A percentile compares a stretch with the other conserved stretches of the same genome.
These are phyloP conservation scores for Pipistrellus nathusii DNA, from an alignment of 2,797 vertebrate species.

Conservation along the genomic window DNA sequence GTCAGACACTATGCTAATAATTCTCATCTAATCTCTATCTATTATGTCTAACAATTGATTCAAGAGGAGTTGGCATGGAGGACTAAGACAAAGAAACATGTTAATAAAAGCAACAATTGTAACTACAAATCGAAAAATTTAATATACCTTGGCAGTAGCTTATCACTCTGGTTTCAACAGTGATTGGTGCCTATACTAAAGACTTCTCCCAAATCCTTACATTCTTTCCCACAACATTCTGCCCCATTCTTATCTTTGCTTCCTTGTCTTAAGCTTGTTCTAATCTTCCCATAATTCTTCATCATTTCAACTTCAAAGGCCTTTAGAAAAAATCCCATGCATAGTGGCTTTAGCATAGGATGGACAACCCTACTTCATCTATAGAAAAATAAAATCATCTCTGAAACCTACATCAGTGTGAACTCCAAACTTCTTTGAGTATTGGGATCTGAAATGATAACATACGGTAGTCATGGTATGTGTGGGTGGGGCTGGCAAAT, in stretches of 20 bases:
- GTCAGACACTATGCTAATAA: not conserved
- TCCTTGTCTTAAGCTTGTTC: not conserved
- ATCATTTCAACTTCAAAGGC: not conserved
- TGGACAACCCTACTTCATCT: not conserved
- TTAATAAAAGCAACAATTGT: not conserved
- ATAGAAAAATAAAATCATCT: not conserved
- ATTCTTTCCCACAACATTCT: not conserved
- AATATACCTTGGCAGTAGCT: not conserved
- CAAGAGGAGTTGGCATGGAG: not conserved
- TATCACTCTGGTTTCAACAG: not conserved
- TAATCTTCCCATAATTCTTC: not conserved
- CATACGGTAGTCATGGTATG: too few relatives aligned
- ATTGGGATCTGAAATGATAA: not conserved
- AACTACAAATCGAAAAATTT: not conserved
- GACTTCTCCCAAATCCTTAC: not conserved
- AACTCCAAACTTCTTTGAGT: not conserved
- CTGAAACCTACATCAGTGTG: not conserved
- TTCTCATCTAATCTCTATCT: not conserved
- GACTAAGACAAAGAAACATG: not conserved
- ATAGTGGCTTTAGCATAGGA: not conserved
- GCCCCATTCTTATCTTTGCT: not conserved
- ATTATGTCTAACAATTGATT: not conserved
- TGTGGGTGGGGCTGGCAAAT: not conserved
- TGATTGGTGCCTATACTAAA: not conserved
- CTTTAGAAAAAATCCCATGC: not conserved